Evolutionary conservation across 1,140 invertebrate genomes (phyloP).

Genomic region (Polypedilum vanderplanki): DNA sequence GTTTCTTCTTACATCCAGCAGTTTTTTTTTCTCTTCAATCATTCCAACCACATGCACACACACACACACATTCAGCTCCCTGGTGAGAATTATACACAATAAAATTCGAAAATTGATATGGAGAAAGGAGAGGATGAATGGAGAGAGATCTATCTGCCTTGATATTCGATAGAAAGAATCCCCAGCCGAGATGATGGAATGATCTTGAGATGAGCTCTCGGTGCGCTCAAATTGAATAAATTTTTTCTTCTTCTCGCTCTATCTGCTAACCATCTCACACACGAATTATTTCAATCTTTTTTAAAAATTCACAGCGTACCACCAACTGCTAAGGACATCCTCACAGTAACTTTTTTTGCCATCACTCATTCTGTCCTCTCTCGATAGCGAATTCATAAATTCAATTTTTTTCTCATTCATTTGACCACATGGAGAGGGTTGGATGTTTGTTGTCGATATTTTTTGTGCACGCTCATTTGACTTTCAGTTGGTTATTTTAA

Average conservation of each 20-base stretch:
- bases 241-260: background rate
- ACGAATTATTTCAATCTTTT: background rate
- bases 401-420: background rate
- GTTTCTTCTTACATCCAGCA: background rate
- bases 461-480: constrained; percentile 9
- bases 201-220: constrained; percentile 22
- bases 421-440: background rate
- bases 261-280: background rate
- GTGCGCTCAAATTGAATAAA: constrained; percentile 20
- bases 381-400: no score
- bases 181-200: constrained; percentile 20
- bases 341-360: background rate
- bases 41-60: background rate
- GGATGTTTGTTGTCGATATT: background rate
- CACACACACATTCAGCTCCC: background rate
- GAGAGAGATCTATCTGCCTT: background rate
- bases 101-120: background rate
- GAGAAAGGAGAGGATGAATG: constrained; percentile 6
- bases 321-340: constrained; percentile 24
- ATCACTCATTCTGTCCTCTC: background rate
- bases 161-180: background rate
- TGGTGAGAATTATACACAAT: background rate
- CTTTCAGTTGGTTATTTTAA: background rate
- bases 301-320: background rate
- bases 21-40: background rate